Evolutionary conservation across 2,113 vertebrate species (phyloP).

Genomic region (Leptodactylus fuscus): DNA sequence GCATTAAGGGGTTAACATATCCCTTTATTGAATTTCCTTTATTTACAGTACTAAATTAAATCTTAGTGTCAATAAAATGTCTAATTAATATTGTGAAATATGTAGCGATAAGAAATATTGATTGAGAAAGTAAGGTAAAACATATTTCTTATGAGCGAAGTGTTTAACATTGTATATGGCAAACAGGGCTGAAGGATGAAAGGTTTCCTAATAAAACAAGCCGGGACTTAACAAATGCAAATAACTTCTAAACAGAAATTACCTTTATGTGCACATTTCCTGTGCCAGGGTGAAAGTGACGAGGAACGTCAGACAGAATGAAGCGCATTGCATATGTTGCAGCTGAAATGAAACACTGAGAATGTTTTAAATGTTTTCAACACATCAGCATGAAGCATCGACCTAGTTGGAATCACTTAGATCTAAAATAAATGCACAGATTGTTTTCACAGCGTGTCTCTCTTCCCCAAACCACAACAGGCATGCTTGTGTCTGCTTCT

Average conservation of each 20-base stretch:
- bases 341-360: constrained; percentile 77
- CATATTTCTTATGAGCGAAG: neutral
- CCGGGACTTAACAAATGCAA: neutral
- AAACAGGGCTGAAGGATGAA: neutral
- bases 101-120: neutral
- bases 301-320: constrained; percentile 65
- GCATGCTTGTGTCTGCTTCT: constrained; percentile 69
- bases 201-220: neutral
- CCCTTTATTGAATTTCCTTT: too few species aligned
- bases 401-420: constrained; percentile 86
- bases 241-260: constrained; percentile 3
- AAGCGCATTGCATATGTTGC: constrained; percentile 72
- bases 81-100: neutral
- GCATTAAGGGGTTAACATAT: neutral
- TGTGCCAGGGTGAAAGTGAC: neutral
- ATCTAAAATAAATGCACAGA: constrained; percentile 88
- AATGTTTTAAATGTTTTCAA: constrained; percentile 85
- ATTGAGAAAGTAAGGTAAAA: neutral
- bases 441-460: constrained; percentile 88
- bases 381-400: constrained; percentile 85
- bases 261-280: constrained; percentile 28
- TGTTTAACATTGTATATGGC: constrained; percentile 13
- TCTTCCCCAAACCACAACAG: constrained; percentile 76
- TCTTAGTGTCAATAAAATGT: neutral
- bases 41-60: neutral